phyloP scores from a whole-genome alignment of 1,140 invertebrate genomes.

The Drosophila jambulina region DNA sequence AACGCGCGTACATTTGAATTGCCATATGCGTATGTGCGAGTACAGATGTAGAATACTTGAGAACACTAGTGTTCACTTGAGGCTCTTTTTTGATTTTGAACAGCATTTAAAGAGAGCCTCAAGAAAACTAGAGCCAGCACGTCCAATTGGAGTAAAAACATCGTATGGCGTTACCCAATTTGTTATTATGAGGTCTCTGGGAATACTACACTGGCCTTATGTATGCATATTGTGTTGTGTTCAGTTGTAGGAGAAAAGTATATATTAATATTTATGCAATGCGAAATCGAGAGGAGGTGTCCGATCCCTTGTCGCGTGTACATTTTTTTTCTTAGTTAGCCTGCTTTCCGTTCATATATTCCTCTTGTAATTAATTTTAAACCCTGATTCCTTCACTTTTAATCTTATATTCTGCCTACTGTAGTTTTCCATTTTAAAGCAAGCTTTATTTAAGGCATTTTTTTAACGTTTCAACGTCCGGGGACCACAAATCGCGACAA shows the following conservation, averaged over 20 bases:
- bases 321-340: constrained; percentile 25
- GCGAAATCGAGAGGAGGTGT: constrained; percentile 10
- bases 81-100: too few relatives aligned
- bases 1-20: background rate
- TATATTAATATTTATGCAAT: constrained; percentile 33
- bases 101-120: too few relatives aligned
- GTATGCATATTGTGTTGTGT: constrained; percentile 19
- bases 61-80: too few relatives aligned
- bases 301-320: constrained; percentile 25
- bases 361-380: constrained; percentile 54
- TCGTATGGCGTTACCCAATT: background rate
- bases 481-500: background rate
- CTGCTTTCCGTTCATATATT: constrained; percentile 20
- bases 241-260: constrained; percentile 15
- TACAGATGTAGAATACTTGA: too few relatives aligned
- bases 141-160: too few relatives aligned
- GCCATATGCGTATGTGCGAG: too few relatives aligned
- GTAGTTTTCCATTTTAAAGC: constrained; percentile 22
- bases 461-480: constrained; percentile 9
- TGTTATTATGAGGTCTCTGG: background rate
- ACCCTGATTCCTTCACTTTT: constrained; percentile 36
- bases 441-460: constrained; percentile 32
- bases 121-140: too few relatives aligned
- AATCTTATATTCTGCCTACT: constrained; percentile 34
- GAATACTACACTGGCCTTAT: background rate